A percentile compares a stretch with the other conserved stretches of the same genome.
Evolutionary conservation across 2,888 invertebrate genomes (phyloP).

Genomic region (Limenitis camilla): DNA sequence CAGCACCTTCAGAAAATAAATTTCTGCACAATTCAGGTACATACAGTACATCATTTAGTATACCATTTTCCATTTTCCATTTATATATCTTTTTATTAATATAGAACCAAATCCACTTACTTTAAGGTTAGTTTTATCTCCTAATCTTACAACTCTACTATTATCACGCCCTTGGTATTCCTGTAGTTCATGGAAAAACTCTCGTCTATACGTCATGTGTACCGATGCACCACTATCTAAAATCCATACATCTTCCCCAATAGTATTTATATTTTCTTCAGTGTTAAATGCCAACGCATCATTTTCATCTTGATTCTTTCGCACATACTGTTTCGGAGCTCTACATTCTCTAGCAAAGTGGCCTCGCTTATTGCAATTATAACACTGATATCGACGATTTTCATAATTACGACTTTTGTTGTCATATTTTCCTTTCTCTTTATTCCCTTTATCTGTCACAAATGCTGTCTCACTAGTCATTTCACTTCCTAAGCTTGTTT

Average conservation of each 20-base stretch:
- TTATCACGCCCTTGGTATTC: neutral
- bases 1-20: constrained; percentile 19
- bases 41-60: constrained; percentile 22
- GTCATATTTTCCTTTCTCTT: neutral
- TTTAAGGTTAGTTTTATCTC: constrained; percentile 26
- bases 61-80: constrained; percentile 25
- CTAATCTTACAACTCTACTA: constrained; percentile 21
- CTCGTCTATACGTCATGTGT: neutral
- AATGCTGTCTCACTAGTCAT: constrained; percentile 9
- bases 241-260: constrained; percentile 13
- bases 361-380: constrained; percentile 28
- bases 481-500: constrained; percentile 19
- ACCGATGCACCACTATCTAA: constrained; percentile 26
- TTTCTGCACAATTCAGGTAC: constrained; percentile 19
- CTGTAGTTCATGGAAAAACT: neutral
- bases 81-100: constrained; percentile 25
- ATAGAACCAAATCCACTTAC: constrained; percentile 27
- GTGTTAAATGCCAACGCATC: constrained; percentile 28
- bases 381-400: too few species aligned
- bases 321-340: constrained; percentile 13
- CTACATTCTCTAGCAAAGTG: constrained; percentile 30
- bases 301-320: constrained; percentile 16
- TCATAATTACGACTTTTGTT: constrained; percentile 24
- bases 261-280: neutral
- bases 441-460: neutral